These are phyloP conservation scores for Cheilosia scutellata DNA, from an alignment of 2,888 invertebrate genomes.

Conservation along the genomic window DNA sequence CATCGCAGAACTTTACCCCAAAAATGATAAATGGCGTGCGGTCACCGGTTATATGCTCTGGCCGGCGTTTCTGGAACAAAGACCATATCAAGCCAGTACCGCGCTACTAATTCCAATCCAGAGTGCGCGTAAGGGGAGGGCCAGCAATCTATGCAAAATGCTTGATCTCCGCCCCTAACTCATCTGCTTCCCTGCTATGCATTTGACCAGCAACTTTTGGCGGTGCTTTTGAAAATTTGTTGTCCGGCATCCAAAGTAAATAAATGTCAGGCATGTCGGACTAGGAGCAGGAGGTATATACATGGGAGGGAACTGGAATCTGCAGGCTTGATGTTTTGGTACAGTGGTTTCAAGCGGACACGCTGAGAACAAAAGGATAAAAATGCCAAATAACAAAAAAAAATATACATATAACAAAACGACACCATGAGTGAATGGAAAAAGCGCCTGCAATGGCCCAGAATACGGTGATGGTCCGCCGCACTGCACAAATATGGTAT, in stretches of 20 bases:
- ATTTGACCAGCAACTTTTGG: slow-evolving; percentile 66
- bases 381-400: slow-evolving; percentile 39
- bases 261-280: slow-evolving; percentile 68
- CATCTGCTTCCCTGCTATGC: slow-evolving; percentile 32
- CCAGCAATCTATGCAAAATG: slow-evolving; percentile 45
- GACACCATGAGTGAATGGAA: slow-evolving; percentile 23
- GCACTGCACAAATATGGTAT: slow-evolving; percentile 75
- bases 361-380: slow-evolving; percentile 71
- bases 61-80: slow-evolving; percentile 55
- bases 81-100: slow-evolving; percentile 49
- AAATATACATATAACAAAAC: background rate
- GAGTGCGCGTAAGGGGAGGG: background rate
- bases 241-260: slow-evolving; percentile 74
- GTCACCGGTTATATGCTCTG: slow-evolving; percentile 57
- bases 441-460: slow-evolving; percentile 61
- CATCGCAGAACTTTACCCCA: slow-evolving; percentile 31
- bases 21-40: slow-evolving; percentile 73
- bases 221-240: slow-evolving; percentile 73
- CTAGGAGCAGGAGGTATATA: slow-evolving; percentile 45
- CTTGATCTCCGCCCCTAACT: slow-evolving; percentile 56
- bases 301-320: slow-evolving; percentile 29
- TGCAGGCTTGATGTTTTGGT: slow-evolving; percentile 68
- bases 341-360: slow-evolving; percentile 71
- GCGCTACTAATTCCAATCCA: slow-evolving; percentile 49
- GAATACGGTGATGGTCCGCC: slow-evolving; percentile 65